These are phyloP conservation scores for Alligator mississippiensis DNA, from an alignment of 2,113 vertebrate species.

Conservation along the genomic window DNA sequence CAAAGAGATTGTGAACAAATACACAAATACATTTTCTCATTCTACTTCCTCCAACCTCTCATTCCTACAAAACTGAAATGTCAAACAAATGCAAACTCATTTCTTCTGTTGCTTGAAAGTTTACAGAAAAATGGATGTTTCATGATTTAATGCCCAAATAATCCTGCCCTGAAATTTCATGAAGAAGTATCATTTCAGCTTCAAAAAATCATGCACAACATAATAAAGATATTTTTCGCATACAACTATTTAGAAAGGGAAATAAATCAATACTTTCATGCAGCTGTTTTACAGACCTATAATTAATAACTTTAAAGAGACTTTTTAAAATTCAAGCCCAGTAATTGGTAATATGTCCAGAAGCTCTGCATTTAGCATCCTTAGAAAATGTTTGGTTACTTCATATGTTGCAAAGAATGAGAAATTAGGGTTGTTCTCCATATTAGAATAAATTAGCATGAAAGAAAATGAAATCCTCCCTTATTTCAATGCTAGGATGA, in stretches of 20 bases:
- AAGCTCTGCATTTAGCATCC: too few species aligned
- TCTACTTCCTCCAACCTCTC: neutral
- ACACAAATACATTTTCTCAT: neutral
- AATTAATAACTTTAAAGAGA: neutral
- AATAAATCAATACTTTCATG: neutral
- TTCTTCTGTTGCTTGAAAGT: neutral
- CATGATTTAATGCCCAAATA: neutral
- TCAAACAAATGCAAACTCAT: neutral
- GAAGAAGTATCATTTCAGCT: neutral
- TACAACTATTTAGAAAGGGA: neutral
- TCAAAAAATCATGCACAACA: neutral
- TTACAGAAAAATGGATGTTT: neutral
- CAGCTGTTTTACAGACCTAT: neutral
- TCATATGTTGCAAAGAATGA: too few species aligned
- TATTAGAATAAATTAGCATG: too few species aligned
- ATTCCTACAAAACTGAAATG: neutral
- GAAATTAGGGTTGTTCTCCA: too few species aligned
- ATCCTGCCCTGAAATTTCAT: neutral
- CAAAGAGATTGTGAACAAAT: accelerated
- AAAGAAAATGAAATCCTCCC: too few species aligned
- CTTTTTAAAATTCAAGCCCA: too few species aligned
- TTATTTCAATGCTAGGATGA: too few species aligned
- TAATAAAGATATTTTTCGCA: neutral
- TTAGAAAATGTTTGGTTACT: too few species aligned
- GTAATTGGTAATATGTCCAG: too few species aligned